phyloP scores from a whole-genome alignment of 1,140 invertebrate genomes.

The Brachionus asplanchnoidis region DNA sequence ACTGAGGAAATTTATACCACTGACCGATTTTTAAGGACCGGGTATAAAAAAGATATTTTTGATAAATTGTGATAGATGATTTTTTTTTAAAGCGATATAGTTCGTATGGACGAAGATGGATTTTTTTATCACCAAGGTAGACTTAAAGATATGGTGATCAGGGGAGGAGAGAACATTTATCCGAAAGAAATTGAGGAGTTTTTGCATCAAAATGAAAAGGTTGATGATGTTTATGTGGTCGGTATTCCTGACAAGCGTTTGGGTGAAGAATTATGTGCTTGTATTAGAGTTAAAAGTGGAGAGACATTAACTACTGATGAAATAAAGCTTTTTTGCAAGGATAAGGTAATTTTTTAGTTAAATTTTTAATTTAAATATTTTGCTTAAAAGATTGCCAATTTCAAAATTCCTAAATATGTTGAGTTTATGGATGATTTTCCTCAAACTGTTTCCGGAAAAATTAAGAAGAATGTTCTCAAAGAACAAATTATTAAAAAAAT shows the following conservation, averaged over 20 bases:
- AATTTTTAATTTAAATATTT: constrained; percentile 60
- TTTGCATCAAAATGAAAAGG: constrained; percentile 68
- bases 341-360: neutral
- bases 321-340: constrained; percentile 10
- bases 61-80: neutral
- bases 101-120: constrained; percentile 69
- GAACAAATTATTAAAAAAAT: constrained; percentile 48
- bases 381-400: constrained; percentile 65
- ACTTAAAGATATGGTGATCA: constrained; percentile 81
- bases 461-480: constrained; percentile 68
- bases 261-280: constrained; percentile 79
- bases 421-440: constrained; percentile 68
- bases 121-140: constrained; percentile 75
- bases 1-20: constrained; percentile 20
- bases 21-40: constrained; percentile 25
- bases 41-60: neutral
- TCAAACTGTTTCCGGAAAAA: constrained; percentile 75
- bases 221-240: constrained; percentile 54
- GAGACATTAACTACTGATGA: constrained; percentile 54
- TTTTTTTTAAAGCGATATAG: constrained; percentile 66
- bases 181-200: constrained; percentile 79
- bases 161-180: constrained; percentile 83
- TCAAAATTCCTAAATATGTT: constrained; percentile 75
- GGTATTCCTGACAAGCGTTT: constrained; percentile 68
- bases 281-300: constrained; percentile 62